Evolutionary conservation across 1,140 invertebrate species (phyloP), one percentile per base, ranked within the genome.

Genomic region (Drosophila kohkoa): DNA sequence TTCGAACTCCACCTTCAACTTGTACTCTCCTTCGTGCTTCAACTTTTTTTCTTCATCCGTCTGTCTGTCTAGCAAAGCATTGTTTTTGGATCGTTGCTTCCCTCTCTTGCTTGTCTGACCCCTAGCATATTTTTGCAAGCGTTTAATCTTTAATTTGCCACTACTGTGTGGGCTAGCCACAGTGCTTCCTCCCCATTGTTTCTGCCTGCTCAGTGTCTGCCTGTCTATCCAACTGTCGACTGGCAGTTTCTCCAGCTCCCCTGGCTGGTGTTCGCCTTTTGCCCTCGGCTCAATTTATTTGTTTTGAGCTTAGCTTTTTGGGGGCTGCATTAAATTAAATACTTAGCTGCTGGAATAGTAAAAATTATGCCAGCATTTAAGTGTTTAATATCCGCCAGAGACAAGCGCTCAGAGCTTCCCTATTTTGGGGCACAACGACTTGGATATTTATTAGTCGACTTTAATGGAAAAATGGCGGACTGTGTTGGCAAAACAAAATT

Each of bases 81-180:
- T 87, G 82, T 86, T 73, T 79, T 86, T 71, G 57, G 64, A 46
- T 32, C 10, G 28, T 41, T 62, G 3, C 25, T 46, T 45, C 16
- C 7, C 11, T 28, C 11, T 25, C 20, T 25, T 25, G 20, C 32
- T 54, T 51, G 68, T 49, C 66, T 85, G 75, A 83, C 73, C 70
- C 68, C 75, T 78, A 60, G 82, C 67, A 86, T 86, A 86, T 79
- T 86, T 86, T 86, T 71, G 79, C 79, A 77, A 77, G 76, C 82
- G 79, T 86, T 86, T 86, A 86, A 86, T 86, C 82, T 86, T 86
- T 87, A 86, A 86, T 86, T 86, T 87, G 79, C 79, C 82, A 79
- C 76, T 74, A 87, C 68, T 57, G 45, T 73, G 52, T 68, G 60
- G 48, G 59, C 20, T 43, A 41, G 15, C 32, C 38, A 38, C 60